phyloP scores from a whole-genome alignment of 2,888 invertebrate genomes.

The Gari tellinella region DNA sequence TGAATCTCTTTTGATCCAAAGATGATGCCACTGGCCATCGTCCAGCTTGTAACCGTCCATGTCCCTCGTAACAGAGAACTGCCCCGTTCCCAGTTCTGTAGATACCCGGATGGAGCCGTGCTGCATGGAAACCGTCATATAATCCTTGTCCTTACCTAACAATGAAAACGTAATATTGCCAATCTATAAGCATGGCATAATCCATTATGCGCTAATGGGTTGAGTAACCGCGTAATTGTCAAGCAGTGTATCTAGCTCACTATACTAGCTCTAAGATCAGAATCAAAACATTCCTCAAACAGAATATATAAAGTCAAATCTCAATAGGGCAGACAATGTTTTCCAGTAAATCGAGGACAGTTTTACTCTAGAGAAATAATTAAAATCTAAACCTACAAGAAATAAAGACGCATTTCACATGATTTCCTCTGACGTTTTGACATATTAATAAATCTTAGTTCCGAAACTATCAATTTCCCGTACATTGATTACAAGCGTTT shows the following conservation, averaged over 20 bases:
- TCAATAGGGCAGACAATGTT: too few relatives aligned
- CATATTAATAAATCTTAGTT: too few relatives aligned
- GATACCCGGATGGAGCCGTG: conserved; percentile 95
- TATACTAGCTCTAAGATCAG: not conserved
- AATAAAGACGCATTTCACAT: too few relatives aligned
- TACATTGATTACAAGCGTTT: too few relatives aligned
- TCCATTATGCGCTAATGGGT: conserved; percentile 2
- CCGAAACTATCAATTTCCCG: too few relatives aligned
- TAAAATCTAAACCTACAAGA: too few relatives aligned
- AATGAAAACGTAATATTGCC: not conserved
- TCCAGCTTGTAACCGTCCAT: conserved; percentile 93
- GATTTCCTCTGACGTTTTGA: too few relatives aligned
- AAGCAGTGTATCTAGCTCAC: not conserved
- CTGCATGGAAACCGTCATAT: conserved; percentile 93
- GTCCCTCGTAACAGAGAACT: conserved; percentile 86
- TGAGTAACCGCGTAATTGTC: not conserved
- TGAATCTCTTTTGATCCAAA: conserved; percentile 94
- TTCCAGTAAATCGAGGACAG: too few relatives aligned
- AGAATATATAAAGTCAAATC: too few relatives aligned
- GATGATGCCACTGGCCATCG: conserved; percentile 98
- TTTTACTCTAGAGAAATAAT: too few relatives aligned
- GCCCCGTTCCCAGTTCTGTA: conserved; percentile 91
- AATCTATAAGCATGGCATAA: not conserved
- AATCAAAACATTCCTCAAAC: too few relatives aligned
- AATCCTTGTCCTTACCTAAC: conserved; percentile 91